Evolutionary conservation across 2,797 vertebrate species (phyloP).

Genomic region (Lindbergichthys nudifrons): DNA sequence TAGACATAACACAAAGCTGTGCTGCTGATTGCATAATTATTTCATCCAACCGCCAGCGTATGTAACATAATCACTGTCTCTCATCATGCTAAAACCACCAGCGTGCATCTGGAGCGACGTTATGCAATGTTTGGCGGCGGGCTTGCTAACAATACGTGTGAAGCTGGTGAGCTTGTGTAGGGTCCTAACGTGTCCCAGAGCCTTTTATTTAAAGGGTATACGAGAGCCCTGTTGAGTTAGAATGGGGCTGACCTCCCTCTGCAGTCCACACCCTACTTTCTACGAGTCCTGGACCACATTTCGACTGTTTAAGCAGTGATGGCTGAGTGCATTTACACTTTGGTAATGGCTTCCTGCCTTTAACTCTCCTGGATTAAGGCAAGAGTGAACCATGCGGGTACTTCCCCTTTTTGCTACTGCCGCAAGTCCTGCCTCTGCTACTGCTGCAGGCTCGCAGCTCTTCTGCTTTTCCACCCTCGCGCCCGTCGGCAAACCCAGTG

Average conservation of each 20-base stretch:
- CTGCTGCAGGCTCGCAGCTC: constrained; percentile 25
- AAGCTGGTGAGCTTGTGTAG: constrained; percentile 24
- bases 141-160: constrained; percentile 48
- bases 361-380: constrained; percentile 71
- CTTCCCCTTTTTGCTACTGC: constrained; percentile 48
- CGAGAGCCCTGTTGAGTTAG: constrained; percentile 48
- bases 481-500: constrained; percentile 24
- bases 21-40: constrained; percentile 83
- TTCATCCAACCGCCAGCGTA: constrained; percentile 71
- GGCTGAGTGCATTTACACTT: constrained; percentile 81
- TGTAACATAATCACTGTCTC: constrained; percentile 81
- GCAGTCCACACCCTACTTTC: constrained; percentile 22
- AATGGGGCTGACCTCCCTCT: constrained; percentile 29
- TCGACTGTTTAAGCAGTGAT: constrained; percentile 75
- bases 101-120: constrained; percentile 68
- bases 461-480: constrained; percentile 12
- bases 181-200: constrained; percentile 25
- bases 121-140: constrained; percentile 71
- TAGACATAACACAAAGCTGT: constrained; percentile 69
- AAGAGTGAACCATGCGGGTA: constrained; percentile 43
- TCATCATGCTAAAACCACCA: constrained; percentile 80
- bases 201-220: constrained; percentile 45
- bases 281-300: constrained; percentile 68
- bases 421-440: constrained; percentile 28
- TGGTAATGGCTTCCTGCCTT: constrained; percentile 83